Percentiles rank a stretch among this genome's conserved stretches.
Evolutionary conservation across 2,888 invertebrate genomes (phyloP).

Genomic region (Pheosia gnoma): DNA sequence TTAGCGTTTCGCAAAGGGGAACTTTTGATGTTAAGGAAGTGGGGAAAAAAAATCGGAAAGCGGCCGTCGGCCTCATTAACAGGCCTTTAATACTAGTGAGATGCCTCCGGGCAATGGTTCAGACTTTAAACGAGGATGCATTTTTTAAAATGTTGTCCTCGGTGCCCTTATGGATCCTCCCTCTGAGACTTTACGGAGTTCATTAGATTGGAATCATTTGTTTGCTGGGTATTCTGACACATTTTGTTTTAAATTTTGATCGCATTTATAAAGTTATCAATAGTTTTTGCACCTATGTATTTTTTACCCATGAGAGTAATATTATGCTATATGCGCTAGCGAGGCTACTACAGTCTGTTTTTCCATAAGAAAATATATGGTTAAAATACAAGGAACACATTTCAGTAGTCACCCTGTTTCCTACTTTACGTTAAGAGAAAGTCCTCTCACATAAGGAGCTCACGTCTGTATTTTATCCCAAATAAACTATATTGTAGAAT

Average conservation of each 20-base stretch:
- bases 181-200: too few relatives aligned
- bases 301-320: too few relatives aligned
- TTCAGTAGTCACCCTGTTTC: neutral
- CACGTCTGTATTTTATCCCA: conserved; percentile 8
- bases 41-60: conserved; percentile 72
- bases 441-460: conserved; percentile 3
- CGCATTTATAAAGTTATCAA: too few relatives aligned
- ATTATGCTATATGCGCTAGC: too few relatives aligned
- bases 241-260: too few relatives aligned
- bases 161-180: too few relatives aligned
- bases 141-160: conserved; percentile 35
- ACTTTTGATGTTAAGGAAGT: conserved; percentile 79
- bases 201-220: too few relatives aligned
- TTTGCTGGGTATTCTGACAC: too few relatives aligned
- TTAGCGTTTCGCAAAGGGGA: conserved; percentile 76
- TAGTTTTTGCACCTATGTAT: too few relatives aligned
- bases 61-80: conserved; percentile 73
- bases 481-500: conserved; percentile 10
- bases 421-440: neutral
- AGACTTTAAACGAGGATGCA: conserved; percentile 50
- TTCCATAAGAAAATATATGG: neutral
- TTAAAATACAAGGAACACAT: neutral
- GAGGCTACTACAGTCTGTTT: neutral
- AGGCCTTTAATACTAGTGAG: conserved; percentile 69
- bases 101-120: conserved; percentile 58